Base-by-base conservation (phyloP, 37 sponge, comb jelly and placozoan species). In the Amphimedon queenslandica region DNA sequence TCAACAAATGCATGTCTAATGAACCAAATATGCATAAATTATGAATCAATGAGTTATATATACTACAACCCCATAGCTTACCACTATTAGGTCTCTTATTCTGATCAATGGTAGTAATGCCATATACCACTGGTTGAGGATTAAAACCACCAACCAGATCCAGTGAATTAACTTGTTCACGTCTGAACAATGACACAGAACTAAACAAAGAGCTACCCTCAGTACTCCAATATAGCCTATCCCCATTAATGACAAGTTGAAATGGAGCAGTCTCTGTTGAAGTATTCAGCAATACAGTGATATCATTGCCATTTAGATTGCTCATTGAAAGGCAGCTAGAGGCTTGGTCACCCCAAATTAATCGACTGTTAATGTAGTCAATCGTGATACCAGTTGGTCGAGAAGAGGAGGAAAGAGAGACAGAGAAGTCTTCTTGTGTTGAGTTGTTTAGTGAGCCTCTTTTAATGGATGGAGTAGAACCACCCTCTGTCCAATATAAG, bases 401-500 rank as follows among this genome's bases (percentile, higher is more conserved):
- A 4, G 42, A 5, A 11, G 70, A 10, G 24, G 4, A n/a, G 42
- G 63, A 27, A 20, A 42, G 16, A 30, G 29, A 30, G 25, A 40
- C 37, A n/a, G n/a, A n/a, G n/a, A n/a, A n/a, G n/a, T n/a, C n/a
- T n/a, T n/a, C n/a, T 28, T 38, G 23, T 27, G 28, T 67, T 29
- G 57, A 11, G 6, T 70, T 56, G 58, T 76, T 42, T 18, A 76
- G 33, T 2, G 10, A 30, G 13, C 37, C 58, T 1, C 77, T 57
- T 18, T 51, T 29, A n/a, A 84, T 55, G 0, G 55, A 27, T 28
- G 61, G 64, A 39, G 11, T 69, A 55, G 1, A 39, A 23, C 77
- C 70, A 57, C 42, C 66, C 27, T 84, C 84, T 28, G 72, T 37
- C 77, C 77, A 84, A 47, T 77, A 84, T 20, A 84, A 32, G 25